Percentiles rank a stretch among this genome's conserved stretches.
Evolutionary conservation across 2,888 invertebrate genomes (phyloP).

Genomic region (Polydrusus pterygomalis): DNA sequence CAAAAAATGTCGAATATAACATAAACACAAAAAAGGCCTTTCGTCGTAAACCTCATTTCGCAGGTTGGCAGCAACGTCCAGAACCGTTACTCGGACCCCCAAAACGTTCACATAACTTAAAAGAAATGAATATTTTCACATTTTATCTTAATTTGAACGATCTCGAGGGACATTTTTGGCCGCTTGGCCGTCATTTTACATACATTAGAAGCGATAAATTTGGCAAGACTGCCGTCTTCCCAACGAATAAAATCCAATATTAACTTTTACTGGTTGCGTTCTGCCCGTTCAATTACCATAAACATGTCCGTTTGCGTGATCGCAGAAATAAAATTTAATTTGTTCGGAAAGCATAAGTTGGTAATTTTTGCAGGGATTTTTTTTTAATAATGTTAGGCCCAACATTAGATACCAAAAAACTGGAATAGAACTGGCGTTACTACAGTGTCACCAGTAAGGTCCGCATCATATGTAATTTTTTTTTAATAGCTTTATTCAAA

Average conservation of each 20-base stretch:
- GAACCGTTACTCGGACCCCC: slow-evolving; percentile 23
- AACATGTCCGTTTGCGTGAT: slow-evolving; percentile 69
- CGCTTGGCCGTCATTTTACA: slow-evolving; percentile 65
- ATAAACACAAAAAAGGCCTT: not conserved
- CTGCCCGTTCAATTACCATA: slow-evolving; percentile 72
- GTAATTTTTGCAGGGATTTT: slow-evolving; percentile 17
- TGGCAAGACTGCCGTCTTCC: slow-evolving; percentile 62
- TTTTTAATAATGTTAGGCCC: not conserved
- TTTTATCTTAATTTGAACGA: slow-evolving; percentile 51
- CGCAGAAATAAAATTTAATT: slow-evolving; percentile 69
- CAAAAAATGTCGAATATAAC: not conserved
- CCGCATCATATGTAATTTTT: too few relatives aligned
- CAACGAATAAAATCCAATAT: slow-evolving; percentile 68
- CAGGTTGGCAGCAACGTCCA: not conserved
- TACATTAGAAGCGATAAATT: slow-evolving; percentile 70
- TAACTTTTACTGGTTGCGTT: slow-evolving; percentile 70
- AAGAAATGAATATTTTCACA: slow-evolving; percentile 49
- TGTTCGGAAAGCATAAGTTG: slow-evolving; percentile 62
- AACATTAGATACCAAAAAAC: not conserved
- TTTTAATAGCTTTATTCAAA: too few relatives aligned
- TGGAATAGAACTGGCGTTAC: too few relatives aligned
- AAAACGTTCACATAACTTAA: slow-evolving; percentile 22
- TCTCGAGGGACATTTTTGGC: slow-evolving; percentile 37
- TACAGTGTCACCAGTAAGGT: too few relatives aligned
- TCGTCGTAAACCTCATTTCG: not conserved